Percentiles rank a stretch among this genome's conserved stretches.
phyloP scores from a whole-genome alignment of 2,888 invertebrate species.

The Drosophila imparisetae region DNA sequence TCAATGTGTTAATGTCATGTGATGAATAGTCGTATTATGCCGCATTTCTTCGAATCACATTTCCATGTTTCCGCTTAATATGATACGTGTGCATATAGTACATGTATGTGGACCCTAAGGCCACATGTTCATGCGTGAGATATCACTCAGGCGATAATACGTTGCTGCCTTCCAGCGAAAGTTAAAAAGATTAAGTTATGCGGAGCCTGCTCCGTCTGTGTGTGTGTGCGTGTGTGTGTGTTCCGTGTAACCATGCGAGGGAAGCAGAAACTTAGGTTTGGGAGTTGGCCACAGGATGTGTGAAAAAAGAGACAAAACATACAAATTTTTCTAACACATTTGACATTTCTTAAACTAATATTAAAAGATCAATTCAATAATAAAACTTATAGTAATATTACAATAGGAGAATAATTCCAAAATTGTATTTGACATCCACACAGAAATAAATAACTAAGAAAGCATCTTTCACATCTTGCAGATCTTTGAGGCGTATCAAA shows the following conservation, averaged over 20 bases:
- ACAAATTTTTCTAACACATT: neutral
- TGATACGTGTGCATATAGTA: conserved; percentile 4
- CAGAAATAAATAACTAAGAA: neutral
- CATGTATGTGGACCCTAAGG: conserved; percentile 4
- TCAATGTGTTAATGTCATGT: neutral
- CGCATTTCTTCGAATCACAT: conserved; percentile 3
- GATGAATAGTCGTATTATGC: conserved; percentile 31
- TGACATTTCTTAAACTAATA: neutral
- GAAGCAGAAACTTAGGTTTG: neutral
- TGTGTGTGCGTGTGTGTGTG: neutral
- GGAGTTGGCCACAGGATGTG: neutral
- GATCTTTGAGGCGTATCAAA: conserved; percentile 84
- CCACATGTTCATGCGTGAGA: neutral
- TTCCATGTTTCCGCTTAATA: neutral
- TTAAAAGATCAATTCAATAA: neutral
- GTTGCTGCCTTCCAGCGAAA: neutral
- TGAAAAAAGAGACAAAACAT: neutral
- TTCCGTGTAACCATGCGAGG: neutral
- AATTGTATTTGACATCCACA: neutral
- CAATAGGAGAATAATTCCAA: neutral
- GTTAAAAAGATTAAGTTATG: neutral
- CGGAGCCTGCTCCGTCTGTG: neutral
- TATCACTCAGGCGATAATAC: conserved; percentile 16
- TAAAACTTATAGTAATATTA: neutral
- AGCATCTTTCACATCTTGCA: conserved; percentile 29